A percentile compares a stretch with the other conserved stretches of the same genome.
Evolutionary conservation across 2,797 vertebrate genomes (phyloP).

Genomic region (Lagodon rhomboides): DNA sequence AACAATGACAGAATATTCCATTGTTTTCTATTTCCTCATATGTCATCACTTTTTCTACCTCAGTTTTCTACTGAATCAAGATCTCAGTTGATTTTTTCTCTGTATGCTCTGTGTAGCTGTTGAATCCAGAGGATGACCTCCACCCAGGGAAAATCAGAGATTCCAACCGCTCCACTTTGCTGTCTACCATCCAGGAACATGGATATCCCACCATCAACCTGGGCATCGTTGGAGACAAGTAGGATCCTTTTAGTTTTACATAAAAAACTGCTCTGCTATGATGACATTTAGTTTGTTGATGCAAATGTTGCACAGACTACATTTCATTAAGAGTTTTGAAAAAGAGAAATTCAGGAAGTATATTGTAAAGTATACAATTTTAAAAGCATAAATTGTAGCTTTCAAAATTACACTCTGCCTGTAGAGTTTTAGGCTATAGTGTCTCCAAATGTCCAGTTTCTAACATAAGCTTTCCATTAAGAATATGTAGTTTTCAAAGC

Average conservation of each 20-base stretch:
- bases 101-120: conserved; percentile 81
- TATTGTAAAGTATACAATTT: neutral
- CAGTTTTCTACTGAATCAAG: neutral
- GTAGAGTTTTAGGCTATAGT: neutral
- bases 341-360: neutral
- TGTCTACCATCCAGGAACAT: conserved; percentile 99
- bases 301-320: neutral
- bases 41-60: neutral
- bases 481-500: neutral
- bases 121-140: conserved; percentile 98
- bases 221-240: conserved; percentile 99
- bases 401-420: neutral
- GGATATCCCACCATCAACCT: conserved; percentile 99
- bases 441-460: neutral
- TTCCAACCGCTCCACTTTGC: conserved; percentile 96
- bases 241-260: conserved; percentile 5
- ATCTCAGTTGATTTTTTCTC: neutral
- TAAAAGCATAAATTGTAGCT: neutral
- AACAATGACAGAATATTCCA: neutral
- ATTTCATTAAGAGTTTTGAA: neutral
- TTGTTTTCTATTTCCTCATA: neutral
- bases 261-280: neutral
- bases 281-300: neutral
- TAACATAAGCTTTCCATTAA: neutral
- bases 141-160: conserved; percentile 98